These are phyloP conservation scores for Argya squamiceps DNA, from an alignment of 2,797 vertebrate genomes.

Conservation along the genomic window DNA sequence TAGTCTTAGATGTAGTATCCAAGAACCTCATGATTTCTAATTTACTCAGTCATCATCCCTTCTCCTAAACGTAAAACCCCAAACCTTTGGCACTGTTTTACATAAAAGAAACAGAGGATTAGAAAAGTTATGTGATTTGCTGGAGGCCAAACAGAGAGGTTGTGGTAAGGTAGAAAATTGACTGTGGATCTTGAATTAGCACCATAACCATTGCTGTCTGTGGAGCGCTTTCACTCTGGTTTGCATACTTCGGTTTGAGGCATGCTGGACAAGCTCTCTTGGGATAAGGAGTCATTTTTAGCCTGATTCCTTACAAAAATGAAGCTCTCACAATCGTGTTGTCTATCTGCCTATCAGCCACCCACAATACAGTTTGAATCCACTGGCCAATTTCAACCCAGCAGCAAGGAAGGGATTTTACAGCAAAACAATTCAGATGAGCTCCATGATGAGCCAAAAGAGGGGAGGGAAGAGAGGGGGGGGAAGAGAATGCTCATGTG, in stretches of 20 bases:
- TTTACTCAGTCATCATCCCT: not conserved
- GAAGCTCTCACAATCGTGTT: not conserved
- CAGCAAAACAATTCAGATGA: not conserved
- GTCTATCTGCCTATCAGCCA: slow-evolving; percentile 30
- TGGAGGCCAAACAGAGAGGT: not conserved
- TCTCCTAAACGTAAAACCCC: not conserved
- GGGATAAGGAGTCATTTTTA: slow-evolving; percentile 54
- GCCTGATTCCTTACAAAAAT: not conserved
- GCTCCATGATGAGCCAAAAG: not conserved
- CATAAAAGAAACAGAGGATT: not conserved
- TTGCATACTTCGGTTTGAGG: not conserved
- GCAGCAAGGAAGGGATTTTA: not conserved
- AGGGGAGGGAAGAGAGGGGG: not conserved
- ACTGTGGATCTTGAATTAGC: not conserved
- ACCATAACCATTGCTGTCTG: not conserved
- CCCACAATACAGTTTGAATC: not conserved
- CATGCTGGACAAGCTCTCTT: slow-evolving; percentile 33
- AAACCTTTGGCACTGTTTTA: not conserved
- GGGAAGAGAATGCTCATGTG: not conserved
- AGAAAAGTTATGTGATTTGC: not conserved
- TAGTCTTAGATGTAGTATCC: not conserved
- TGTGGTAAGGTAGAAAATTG: not conserved
- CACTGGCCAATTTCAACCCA: not conserved
- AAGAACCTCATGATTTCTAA: not conserved
- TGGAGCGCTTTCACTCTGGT: not conserved